Evolutionary conservation across 2,113 vertebrate species (phyloP).

Genomic region (Paratilapia polleni): DNA sequence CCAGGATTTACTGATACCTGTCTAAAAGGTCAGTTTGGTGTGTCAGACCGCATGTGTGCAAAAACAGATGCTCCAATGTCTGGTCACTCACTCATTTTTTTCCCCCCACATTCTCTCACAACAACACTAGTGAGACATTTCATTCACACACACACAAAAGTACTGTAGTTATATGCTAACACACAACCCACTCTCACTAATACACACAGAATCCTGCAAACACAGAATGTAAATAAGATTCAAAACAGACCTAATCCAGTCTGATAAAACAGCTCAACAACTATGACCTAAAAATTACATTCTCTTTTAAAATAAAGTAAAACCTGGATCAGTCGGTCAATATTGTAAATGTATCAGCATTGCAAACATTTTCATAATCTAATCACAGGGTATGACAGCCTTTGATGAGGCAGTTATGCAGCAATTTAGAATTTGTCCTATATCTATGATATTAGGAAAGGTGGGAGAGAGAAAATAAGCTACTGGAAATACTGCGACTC

Average conservation of each 20-base stretch:
- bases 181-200: background rate
- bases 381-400: background rate
- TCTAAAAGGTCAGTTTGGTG: background rate
- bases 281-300: rapidly evolving
- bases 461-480: background rate
- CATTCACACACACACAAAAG: background rate
- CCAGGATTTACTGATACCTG: background rate
- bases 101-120: background rate
- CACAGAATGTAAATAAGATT: slow-evolving; percentile 1
- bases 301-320: background rate
- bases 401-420: background rate
- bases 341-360: background rate
- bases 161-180: background rate
- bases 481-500: background rate
- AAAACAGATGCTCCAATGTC: no score
- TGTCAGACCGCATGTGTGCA: background rate
- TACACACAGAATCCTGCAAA: background rate
- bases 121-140: background rate
- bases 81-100: background rate
- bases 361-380: background rate
- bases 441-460: background rate
- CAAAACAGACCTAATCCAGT: background rate
- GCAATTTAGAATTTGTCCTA: background rate
- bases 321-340: background rate
- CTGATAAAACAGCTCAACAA: background rate